Conservation (phyloP, 1,140 invertebrate genomes). For the Lasaia peninsularis region DNA sequence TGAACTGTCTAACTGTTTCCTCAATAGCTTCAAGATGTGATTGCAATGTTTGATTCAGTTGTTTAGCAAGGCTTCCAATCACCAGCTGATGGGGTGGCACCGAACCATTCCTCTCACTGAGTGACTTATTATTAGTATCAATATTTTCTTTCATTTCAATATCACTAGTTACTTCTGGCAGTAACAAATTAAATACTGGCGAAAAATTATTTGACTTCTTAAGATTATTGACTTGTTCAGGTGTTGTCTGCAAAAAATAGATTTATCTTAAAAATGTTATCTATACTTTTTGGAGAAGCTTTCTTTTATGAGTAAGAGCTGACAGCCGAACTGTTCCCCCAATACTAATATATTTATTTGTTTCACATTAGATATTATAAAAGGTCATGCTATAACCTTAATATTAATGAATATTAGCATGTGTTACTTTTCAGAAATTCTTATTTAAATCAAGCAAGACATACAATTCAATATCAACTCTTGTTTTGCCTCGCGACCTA, state of each 20-base stretch:
- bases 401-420: too few species aligned
- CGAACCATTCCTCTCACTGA: conserved; percentile 42
- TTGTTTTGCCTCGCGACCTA: too few species aligned
- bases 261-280: neutral
- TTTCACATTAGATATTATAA: too few species aligned
- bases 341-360: too few species aligned
- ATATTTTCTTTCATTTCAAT: conserved; percentile 69
- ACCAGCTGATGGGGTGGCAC: conserved; percentile 41
- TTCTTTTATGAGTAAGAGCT: too few species aligned
- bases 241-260: conserved; percentile 51
- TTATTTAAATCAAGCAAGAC: too few species aligned
- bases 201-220: conserved; percentile 66
- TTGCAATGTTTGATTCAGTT: conserved; percentile 60
- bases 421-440: too few species aligned
- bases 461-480: too few species aligned
- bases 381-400: too few species aligned
- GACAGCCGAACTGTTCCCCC: too few species aligned
- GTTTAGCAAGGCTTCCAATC: conserved; percentile 58
- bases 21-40: conserved; percentile 63
- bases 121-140: conserved; percentile 57
- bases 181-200: conserved; percentile 65
- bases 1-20: conserved; percentile 67
- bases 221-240: conserved; percentile 53
- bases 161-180: conserved; percentile 60
- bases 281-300: neutral